A percentile compares a stretch with the other conserved stretches of the same genome.
Conservation (phyloP, 2,797 vertebrate species). For the Busarellus nigricollis region DNA sequence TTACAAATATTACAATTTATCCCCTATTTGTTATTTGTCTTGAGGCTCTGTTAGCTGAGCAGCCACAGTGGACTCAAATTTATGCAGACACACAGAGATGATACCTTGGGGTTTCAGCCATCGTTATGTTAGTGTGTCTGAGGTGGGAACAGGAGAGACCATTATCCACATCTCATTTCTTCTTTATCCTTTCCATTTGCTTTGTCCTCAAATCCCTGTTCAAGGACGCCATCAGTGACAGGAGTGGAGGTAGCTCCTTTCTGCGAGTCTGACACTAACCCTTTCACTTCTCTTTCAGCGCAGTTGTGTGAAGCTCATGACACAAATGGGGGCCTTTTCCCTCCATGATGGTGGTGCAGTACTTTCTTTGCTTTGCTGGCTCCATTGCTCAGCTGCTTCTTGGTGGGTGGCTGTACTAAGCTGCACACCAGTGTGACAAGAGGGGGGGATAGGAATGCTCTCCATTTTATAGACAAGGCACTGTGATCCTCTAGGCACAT, state of each 20-base stretch:
- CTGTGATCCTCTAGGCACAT: background rate
- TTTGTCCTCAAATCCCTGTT: background rate
- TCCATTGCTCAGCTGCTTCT: background rate
- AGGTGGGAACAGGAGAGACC: background rate
- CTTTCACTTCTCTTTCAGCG: background rate
- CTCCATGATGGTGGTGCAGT: background rate
- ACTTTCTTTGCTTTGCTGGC: background rate
- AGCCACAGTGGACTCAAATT: background rate
- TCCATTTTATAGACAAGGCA: background rate
- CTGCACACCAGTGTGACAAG: background rate
- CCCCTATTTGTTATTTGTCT: background rate
- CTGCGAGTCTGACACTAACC: background rate
- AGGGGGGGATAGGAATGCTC: background rate
- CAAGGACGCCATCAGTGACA: background rate
- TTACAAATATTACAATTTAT: background rate
- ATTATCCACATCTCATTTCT: background rate
- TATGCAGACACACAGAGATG: background rate
- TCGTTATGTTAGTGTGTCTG: fast-evolving
- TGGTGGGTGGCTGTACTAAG: background rate
- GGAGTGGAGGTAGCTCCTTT: background rate
- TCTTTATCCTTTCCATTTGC: background rate
- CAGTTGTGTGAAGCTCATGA: too few relatives aligned
- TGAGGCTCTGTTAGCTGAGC: background rate
- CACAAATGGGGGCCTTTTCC: too few relatives aligned
- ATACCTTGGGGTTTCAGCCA: too few relatives aligned